Percentiles rank a stretch among this genome's conserved stretches.
These are phyloP conservation scores for Eupithecia dodoneata DNA, from an alignment of 2,888 invertebrate genomes.

Conservation along the genomic window DNA sequence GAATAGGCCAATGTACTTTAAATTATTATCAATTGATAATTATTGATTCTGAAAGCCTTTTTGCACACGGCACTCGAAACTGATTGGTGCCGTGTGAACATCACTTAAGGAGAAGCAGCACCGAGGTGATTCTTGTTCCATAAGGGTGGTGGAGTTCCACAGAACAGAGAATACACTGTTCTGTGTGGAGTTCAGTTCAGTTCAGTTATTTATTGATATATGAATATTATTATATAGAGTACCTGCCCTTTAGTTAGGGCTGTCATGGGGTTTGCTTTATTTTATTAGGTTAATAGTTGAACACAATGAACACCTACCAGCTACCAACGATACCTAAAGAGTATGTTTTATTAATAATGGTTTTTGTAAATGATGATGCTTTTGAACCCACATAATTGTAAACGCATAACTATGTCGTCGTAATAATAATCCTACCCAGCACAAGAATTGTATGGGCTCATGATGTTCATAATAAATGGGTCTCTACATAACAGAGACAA, in stretches of 20 bases:
- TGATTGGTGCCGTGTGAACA: constrained; percentile 68
- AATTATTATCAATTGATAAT: constrained; percentile 49
- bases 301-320: neutral
- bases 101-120: constrained; percentile 64
- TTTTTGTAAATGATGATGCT: neutral
- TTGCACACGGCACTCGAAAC: constrained; percentile 57
- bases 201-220: too few species aligned
- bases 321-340: neutral
- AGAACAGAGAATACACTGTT: too few species aligned
- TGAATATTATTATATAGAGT: too few species aligned
- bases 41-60: constrained; percentile 50
- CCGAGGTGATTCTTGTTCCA: neutral
- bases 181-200: too few species aligned
- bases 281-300: neutral
- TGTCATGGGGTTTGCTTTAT: neutral
- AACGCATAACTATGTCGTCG: neutral
- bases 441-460: neutral
- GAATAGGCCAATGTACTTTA: constrained; percentile 27
- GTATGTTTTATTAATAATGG: neutral
- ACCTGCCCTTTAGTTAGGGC: neutral
- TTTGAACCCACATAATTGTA: neutral
- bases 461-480: neutral
- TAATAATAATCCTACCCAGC: neutral
- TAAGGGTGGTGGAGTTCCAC: neutral
- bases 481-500: neutral